Conservation (phyloP, 1,140 invertebrate species). For the Pomphorhynchus laevis region DNA sequence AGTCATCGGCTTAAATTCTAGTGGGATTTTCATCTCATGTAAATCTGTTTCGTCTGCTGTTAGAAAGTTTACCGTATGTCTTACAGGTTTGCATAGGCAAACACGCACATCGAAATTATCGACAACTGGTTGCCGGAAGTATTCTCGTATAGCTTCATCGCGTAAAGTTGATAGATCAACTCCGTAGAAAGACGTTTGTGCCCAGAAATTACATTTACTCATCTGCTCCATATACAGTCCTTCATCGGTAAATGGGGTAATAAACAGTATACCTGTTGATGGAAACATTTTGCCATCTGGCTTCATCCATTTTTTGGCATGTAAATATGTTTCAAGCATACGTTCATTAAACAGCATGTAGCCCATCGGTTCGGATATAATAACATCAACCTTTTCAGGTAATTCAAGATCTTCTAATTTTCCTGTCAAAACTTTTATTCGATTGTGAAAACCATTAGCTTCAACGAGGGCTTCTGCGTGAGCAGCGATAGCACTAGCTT, state of each 20-base stretch:
- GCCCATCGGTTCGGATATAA: slow-evolving; percentile 96
- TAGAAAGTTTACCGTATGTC: slow-evolving; percentile 75
- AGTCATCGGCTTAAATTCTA: slow-evolving; percentile 59
- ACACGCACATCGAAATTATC: slow-evolving; percentile 94
- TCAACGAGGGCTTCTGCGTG: slow-evolving; percentile 61
- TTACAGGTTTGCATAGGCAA: slow-evolving; percentile 63
- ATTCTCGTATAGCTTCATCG: slow-evolving; percentile 66
- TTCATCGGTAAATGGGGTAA: slow-evolving; percentile 93
- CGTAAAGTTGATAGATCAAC: slow-evolving; percentile 60
- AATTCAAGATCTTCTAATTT: slow-evolving; percentile 92
- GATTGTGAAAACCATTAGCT: slow-evolving; percentile 32
- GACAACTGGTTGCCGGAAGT: slow-evolving; percentile 87
- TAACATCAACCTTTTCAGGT: slow-evolving; percentile 68
- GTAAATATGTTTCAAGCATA: slow-evolving; percentile 90
- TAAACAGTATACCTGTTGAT: slow-evolving; percentile 61
- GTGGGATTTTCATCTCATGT: slow-evolving; percentile 66
- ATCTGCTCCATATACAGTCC: slow-evolving; percentile 86
- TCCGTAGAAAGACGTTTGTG: slow-evolving; percentile 83
- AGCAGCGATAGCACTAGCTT: slow-evolving; percentile 85
- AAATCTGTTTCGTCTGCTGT: slow-evolving; percentile 61
- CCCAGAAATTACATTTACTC: slow-evolving; percentile 94
- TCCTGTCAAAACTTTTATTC: slow-evolving; percentile 56
- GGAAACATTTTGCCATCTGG: slow-evolving; percentile 80
- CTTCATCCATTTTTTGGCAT: slow-evolving; percentile 85
- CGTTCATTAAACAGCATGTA: slow-evolving; percentile 98